Percentiles rank a stretch among this genome's conserved stretches.
These are phyloP conservation scores for Myioborus melanocephalus DNA, from an alignment of 2,797 vertebrate species.

Conservation along the genomic window DNA sequence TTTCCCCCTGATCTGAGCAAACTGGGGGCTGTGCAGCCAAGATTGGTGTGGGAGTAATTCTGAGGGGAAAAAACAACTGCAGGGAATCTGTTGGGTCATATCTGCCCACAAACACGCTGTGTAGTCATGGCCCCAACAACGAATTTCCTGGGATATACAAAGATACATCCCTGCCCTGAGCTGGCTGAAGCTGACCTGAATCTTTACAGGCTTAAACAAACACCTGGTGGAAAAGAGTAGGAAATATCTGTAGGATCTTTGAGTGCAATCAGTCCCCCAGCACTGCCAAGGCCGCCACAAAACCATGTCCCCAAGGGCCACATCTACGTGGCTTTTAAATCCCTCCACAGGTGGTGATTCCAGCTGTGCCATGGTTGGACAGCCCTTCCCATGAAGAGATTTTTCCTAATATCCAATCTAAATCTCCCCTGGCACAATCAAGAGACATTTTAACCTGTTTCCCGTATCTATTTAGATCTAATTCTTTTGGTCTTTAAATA, in stretches of 20 bases:
- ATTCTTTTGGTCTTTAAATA: slow-evolving; percentile 30
- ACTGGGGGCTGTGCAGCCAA: not conserved
- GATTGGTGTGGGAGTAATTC: not conserved
- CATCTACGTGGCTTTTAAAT: not conserved
- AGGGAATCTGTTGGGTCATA: not conserved
- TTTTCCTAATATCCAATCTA: not conserved
- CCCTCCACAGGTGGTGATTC: not conserved
- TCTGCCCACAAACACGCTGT: not conserved
- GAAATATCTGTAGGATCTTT: not conserved
- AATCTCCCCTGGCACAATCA: not conserved
- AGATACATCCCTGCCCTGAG: not conserved
- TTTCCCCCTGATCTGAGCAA: not conserved
- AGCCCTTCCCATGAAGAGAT: not conserved
- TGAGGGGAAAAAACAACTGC: not conserved
- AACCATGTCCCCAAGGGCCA: not conserved
- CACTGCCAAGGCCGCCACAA: not conserved
- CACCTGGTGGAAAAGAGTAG: not conserved
- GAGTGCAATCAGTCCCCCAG: not conserved
- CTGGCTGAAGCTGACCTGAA: not conserved
- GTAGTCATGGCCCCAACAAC: rapidly evolving
- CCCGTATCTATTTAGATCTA: not conserved
- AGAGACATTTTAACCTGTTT: not conserved
- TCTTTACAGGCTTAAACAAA: not conserved
- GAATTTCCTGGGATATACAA: not conserved
- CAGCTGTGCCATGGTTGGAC: not conserved